Base-by-base conservation (phyloP, 2,113 vertebrate species). In the Psittacara wagleri region DNA sequence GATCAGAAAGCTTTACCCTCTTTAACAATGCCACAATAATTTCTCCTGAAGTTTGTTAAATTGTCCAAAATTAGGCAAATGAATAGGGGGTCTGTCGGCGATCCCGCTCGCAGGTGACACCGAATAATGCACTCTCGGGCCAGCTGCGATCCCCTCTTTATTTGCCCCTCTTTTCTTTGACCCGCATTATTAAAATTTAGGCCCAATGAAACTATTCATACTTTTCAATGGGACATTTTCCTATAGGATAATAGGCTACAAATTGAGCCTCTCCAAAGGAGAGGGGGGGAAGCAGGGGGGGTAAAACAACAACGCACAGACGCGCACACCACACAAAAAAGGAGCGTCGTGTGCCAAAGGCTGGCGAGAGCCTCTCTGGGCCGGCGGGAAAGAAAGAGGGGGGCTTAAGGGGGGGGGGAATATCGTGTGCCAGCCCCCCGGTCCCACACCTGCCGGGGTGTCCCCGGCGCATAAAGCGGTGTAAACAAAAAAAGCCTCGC, bases 11-110 rank as follows among this genome's bases (percentile, higher is more conserved):
- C 99, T 99, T 99, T 98, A 98, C 98, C 98, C 99, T 99, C 98
- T 98, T 97, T 98, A 99, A 99, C 99, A 99, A 99, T 99, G 97
- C 99, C 99, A 98, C 98, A 98, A 99, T 99, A 98, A 99, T 99
- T 99, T 99, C 98, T 99, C 98, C 99, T 98, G 98, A 99, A 99
- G 99, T 99, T 99, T 99, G 99, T 99, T 99, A 99, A 99, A 99
- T 99, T 99, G 99, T 99, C 98, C 99, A 99, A 99, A 99, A 99
- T 99, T 99, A 99, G 99, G 99, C 99, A 99, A 99, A 99, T 99
- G 99, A 99, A 99, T 99, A 99, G 99, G 97, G 98, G 99, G 98
- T 98, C 98, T 99, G 98, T 98, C 98, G 98, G 99, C 98, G 98
- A 98, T 98, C 98, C 98, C 98, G 98, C 98, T 98, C 95, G 99